Evolutionary conservation across 2,113 vertebrate species (phyloP).

Genomic region (Gambusia affinis): DNA sequence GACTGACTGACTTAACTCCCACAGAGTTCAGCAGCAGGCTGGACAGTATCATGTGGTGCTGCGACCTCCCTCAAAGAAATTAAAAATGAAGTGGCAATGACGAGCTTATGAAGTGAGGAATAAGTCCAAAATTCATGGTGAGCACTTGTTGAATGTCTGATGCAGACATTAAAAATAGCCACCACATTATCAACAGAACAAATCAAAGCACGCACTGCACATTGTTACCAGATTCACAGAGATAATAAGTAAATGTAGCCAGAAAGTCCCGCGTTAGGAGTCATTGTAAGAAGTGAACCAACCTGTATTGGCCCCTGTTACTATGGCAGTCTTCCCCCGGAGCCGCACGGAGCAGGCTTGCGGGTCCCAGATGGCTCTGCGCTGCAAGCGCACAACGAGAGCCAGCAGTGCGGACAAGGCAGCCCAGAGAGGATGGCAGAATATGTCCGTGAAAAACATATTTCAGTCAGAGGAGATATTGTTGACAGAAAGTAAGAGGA

Average conservation of each 20-base stretch:
- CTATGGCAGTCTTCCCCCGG: constrained; percentile 84
- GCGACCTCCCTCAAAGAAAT: no score
- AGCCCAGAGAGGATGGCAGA: constrained; percentile 74
- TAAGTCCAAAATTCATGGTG: no score
- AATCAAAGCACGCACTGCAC: no score
- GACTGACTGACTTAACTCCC: no score
- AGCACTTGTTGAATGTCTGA: no score
- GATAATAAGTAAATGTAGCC: not conserved
- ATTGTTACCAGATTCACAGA: no score
- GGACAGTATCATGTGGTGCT: no score
- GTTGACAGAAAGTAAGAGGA: not conserved
- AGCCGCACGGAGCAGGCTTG: constrained; percentile 73
- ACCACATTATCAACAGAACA: no score
- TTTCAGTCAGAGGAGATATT: not conserved
- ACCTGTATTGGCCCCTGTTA: constrained; percentile 90
- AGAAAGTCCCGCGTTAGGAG: not conserved
- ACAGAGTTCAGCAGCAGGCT: no score
- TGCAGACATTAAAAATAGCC: no score
- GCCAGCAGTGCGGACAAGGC: constrained; percentile 59
- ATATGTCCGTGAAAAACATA: constrained; percentile 54
- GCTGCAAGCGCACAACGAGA: constrained; percentile 60
- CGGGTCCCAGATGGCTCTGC: constrained; percentile 76
- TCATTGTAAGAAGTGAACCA: not conserved
- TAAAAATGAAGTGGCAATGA: no score
- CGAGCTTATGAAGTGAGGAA: no score